phyloP scores from a whole-genome alignment of 2,888 invertebrate genomes.

The Tolmerus cingulatus region DNA sequence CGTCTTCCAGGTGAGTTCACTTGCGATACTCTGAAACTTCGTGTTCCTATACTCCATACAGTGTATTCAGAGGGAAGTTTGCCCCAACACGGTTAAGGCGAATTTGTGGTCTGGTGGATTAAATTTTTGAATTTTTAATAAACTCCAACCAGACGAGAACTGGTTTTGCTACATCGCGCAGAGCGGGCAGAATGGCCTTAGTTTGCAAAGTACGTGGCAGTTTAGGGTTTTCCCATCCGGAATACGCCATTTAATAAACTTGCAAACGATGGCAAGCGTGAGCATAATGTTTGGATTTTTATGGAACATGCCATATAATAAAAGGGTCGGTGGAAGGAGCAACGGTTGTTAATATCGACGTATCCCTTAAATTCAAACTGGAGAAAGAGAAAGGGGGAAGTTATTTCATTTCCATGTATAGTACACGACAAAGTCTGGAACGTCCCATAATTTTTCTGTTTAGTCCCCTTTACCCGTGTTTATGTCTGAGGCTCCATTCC shows the following conservation, averaged over 20 bases:
- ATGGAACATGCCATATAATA: background rate
- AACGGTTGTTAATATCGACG: background rate
- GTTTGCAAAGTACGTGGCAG: background rate
- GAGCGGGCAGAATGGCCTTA: background rate
- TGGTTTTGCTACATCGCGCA: background rate
- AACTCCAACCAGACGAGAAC: background rate
- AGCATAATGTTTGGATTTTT: background rate
- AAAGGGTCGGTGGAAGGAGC: background rate
- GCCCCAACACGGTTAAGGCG: background rate
- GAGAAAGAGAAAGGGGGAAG: background rate
- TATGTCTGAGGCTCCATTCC: background rate
- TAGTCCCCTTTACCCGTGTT: background rate
- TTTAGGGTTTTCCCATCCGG: background rate
- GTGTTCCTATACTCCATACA: background rate
- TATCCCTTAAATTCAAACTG: background rate
- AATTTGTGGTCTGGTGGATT: background rate
- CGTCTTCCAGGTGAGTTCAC: conserved; percentile 58
- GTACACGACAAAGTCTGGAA: background rate
- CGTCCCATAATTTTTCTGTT: background rate
- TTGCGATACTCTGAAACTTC: background rate
- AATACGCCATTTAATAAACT: background rate
- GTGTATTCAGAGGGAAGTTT: background rate
- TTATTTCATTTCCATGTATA: background rate
- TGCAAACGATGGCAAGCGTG: background rate
- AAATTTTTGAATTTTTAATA: background rate